A percentile compares a stretch with the other conserved stretches of the same genome.
Evolutionary conservation across 1,140 invertebrate species (phyloP).

Genomic region (Ditylenchus dipsaci): DNA sequence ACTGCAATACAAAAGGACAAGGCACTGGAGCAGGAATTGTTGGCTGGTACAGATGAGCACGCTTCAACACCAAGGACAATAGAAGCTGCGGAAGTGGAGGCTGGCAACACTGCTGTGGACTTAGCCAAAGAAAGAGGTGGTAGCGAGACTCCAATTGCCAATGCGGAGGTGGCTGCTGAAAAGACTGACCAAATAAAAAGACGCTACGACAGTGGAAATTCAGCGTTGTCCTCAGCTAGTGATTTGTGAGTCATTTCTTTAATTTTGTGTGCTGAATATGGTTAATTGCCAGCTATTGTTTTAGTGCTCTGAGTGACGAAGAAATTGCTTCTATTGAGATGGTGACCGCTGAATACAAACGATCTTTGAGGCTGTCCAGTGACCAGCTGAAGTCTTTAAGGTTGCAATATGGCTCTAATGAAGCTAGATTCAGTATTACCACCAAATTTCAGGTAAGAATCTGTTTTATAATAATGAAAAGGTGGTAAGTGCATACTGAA

Average conservation of each 20-base stretch:
- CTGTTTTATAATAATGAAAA: neutral
- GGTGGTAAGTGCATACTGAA: no score
- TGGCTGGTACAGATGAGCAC: conserved; percentile 29
- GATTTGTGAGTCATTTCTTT: conserved; percentile 13
- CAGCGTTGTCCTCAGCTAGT: conserved; percentile 15
- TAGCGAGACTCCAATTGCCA: neutral
- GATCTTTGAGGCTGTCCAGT: conserved; percentile 75
- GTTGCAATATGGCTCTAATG: conserved; percentile 83
- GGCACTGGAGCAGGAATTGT: conserved; percentile 26
- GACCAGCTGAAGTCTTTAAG: conserved; percentile 72
- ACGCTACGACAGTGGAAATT: conserved; percentile 27
- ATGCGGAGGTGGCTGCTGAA: neutral
- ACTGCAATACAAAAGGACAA: conserved; percentile 29
- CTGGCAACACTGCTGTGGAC: conserved; percentile 6
- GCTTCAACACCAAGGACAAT: conserved; percentile 7
- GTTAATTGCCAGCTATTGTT: neutral
- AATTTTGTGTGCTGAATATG: neutral
- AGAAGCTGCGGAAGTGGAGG: conserved; percentile 15
- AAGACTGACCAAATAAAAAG: conserved; percentile 11
- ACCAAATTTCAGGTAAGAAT: conserved; percentile 82
- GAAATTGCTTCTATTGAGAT: neutral
- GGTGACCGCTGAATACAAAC: conserved; percentile 33
- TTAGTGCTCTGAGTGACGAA: conserved; percentile 9
- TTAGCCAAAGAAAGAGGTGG: neutral
- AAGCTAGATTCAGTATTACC: conserved; percentile 93